These are phyloP conservation scores for Harpegnathos saltator DNA, from an alignment of 1,140 invertebrate genomes.

Conservation along the genomic window DNA sequence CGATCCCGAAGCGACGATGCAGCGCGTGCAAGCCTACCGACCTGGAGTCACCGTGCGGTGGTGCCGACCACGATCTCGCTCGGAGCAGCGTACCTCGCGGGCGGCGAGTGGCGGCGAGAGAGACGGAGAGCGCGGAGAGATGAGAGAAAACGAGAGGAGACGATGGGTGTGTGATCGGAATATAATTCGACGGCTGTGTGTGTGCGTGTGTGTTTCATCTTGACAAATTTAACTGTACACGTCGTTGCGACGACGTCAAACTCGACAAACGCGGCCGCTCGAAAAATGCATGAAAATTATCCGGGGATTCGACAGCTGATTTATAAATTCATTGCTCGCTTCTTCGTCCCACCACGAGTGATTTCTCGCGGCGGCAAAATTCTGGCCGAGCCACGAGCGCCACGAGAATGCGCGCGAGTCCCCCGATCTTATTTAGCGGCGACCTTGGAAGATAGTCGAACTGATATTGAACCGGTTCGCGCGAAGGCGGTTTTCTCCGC, in stretches of 20 bases:
- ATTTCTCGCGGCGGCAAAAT: too few relatives aligned
- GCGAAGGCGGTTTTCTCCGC: not conserved
- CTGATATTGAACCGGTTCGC: not conserved
- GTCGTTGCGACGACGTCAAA: too few relatives aligned
- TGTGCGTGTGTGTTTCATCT: too few relatives aligned
- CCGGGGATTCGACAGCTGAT: too few relatives aligned
- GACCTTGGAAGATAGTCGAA: not conserved
- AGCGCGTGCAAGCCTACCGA: conserved; percentile 59
- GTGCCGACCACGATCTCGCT: not conserved
- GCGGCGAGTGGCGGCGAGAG: not conserved
- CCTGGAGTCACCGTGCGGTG: conserved; percentile 7
- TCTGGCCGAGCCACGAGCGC: not conserved
- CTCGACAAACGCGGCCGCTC: too few relatives aligned
- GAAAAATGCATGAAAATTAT: too few relatives aligned
- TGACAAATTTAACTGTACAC: too few relatives aligned
- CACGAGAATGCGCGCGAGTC: not conserved
- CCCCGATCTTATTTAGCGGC: not conserved
- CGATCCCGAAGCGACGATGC: conserved; percentile 64
- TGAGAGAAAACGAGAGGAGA: not conserved
- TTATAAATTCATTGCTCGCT: too few relatives aligned
- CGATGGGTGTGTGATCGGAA: not conserved
- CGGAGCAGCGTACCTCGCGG: not conserved
- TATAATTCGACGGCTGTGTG: too few relatives aligned
- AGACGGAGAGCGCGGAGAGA: not conserved
- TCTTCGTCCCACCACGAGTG: not conserved